phyloP scores from a whole-genome alignment of 2,797 vertebrate genomes.

The Ceryle rudis region DNA sequence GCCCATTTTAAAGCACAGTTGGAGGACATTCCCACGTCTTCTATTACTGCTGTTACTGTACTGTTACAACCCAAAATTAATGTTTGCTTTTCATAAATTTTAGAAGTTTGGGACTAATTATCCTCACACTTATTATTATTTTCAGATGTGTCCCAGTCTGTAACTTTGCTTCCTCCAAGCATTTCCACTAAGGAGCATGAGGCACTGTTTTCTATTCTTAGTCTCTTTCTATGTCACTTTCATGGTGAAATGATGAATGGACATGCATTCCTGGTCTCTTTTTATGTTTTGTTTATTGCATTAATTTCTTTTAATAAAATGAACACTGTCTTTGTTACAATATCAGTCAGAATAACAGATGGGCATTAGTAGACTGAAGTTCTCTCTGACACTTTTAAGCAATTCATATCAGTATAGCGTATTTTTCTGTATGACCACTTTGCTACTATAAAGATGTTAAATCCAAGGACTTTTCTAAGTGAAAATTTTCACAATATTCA shows the following conservation, averaged over 20 bases:
- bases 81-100: background rate
- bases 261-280: background rate
- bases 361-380: background rate
- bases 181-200: background rate
- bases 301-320: background rate
- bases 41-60: background rate
- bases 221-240: background rate
- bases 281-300: background rate
- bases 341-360: background rate
- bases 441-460: background rate
- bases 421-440: background rate
- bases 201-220: background rate
- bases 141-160: background rate
- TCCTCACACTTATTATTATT: background rate
- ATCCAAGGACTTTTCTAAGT: background rate
- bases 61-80: background rate
- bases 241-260: background rate
- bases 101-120: background rate
- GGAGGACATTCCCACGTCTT: background rate
- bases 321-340: background rate
- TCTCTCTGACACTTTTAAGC: background rate
- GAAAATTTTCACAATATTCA: background rate
- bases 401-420: background rate
- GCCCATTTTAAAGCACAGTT: background rate
- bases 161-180: background rate